A percentile compares a stretch with the other conserved stretches of the same genome.
phyloP scores from a whole-genome alignment of 2,113 vertebrate species.

The Pterocles orientalis region DNA sequence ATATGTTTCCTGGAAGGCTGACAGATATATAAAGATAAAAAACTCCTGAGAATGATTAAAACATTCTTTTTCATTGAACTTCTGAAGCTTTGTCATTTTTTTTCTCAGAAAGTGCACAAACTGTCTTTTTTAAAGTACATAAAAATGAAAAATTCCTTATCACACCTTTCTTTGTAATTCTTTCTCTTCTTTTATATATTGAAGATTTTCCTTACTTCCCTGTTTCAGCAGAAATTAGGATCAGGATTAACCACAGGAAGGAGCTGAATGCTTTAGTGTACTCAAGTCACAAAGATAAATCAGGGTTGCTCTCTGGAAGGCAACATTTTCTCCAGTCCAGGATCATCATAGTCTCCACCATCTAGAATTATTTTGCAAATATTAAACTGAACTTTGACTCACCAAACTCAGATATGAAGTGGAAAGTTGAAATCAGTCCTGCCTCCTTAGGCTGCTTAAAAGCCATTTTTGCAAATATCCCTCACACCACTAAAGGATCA shows the following conservation, averaged over 20 bases:
- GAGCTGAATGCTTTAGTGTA: background rate
- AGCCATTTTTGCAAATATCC: background rate
- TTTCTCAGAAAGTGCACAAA: background rate
- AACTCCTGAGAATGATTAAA: background rate
- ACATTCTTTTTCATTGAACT: background rate
- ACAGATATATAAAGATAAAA: background rate
- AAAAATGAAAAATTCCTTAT: background rate
- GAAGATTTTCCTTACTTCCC: background rate
- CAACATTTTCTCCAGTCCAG: background rate
- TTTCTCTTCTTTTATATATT: background rate
- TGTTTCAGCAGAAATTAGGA: background rate
- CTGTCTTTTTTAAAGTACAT: background rate
- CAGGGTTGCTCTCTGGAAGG: background rate
- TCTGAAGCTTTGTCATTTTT: background rate
- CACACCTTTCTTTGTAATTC: background rate
- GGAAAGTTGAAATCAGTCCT: background rate
- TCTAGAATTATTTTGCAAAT: background rate
- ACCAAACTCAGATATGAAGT: background rate
- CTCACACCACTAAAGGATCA: background rate
- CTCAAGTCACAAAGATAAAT: background rate
- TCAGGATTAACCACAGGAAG: background rate
- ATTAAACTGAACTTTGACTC: background rate
- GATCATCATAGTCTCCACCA: background rate
- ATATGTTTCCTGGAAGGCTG: background rate
- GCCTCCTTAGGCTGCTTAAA: background rate